Evolutionary conservation across 37 sponge, comb jelly and placozoan genomes (phyloP).

Genomic region (Aplysina aerophoba): DNA sequence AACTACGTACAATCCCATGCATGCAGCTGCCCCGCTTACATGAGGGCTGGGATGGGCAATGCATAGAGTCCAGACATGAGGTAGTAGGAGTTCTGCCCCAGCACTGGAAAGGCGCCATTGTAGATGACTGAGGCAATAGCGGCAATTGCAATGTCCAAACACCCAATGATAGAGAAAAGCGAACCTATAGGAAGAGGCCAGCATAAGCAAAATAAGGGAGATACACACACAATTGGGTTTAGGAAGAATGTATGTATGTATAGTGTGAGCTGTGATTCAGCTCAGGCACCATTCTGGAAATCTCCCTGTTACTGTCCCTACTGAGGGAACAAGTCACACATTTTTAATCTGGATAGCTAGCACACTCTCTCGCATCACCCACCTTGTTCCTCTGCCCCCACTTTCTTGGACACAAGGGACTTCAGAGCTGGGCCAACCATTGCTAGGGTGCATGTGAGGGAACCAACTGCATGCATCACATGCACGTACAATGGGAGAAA

Average conservation of each 20-base stretch:
- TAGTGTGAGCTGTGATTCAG: too few species aligned
- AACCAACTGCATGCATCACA: conserved; percentile 28
- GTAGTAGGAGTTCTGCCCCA: conserved; percentile 14
- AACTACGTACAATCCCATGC: background rate
- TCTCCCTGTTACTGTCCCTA: too few species aligned
- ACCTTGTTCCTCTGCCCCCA: conserved; percentile 49
- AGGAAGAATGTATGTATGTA: background rate
- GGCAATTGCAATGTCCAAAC: background rate
- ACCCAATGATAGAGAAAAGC: conserved; percentile 1
- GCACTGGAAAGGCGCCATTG: background rate
- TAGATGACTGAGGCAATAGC: conserved; percentile 20
- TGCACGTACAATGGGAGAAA: too few species aligned
- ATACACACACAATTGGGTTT: too few species aligned
- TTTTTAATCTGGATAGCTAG: too few species aligned
- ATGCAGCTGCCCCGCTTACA: background rate
- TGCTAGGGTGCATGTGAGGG: conserved; percentile 18
- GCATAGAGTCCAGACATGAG: conserved; percentile 27
- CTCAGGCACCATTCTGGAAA: too few species aligned
- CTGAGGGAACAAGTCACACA: too few species aligned
- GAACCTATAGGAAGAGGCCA: too few species aligned
- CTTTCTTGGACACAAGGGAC: conserved; percentile 45
- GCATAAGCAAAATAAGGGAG: too few species aligned
- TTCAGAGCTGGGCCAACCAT: conserved; percentile 40
- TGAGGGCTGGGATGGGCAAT: background rate
- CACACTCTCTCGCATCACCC: too few species aligned